These are phyloP conservation scores for Lamellibrachia columna DNA, from an alignment of 2,888 invertebrate genomes.

Conservation along the genomic window DNA sequence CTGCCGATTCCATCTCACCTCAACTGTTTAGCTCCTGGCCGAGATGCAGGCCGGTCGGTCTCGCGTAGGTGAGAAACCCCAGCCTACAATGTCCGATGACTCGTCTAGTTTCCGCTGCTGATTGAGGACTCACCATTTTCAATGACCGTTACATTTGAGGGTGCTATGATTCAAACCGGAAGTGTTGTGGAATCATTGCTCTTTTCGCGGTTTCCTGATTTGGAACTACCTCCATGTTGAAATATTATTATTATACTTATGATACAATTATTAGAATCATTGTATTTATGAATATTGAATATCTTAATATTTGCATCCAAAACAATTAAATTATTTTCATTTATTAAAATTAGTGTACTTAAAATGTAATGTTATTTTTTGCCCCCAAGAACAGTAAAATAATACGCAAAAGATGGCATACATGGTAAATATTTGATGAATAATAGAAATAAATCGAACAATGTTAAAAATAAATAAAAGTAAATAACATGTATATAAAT, in stretches of 20 bases:
- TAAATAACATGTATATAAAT: too few species aligned
- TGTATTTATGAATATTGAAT: background rate
- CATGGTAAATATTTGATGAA: too few species aligned
- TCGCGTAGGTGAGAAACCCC: background rate
- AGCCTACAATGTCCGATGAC: background rate
- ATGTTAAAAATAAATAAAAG: too few species aligned
- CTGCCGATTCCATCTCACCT: constrained; percentile 4
- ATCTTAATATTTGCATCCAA: background rate
- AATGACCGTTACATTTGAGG: background rate
- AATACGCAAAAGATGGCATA: too few species aligned
- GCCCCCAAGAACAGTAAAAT: too few species aligned
- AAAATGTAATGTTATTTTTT: too few species aligned
- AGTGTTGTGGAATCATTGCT: background rate
- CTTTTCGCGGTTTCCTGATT: background rate
- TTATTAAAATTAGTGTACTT: too few species aligned
- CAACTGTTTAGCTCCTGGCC: background rate
- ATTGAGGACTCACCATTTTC: background rate
- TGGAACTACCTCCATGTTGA: background rate
- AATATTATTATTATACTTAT: background rate
- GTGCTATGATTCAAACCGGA: background rate
- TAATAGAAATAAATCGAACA: too few species aligned
- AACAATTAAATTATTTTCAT: too few species aligned
- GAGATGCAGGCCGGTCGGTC: background rate
- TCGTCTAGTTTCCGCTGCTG: background rate
- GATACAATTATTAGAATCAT: background rate